phyloP scores from a whole-genome alignment of 2,113 vertebrate genomes.

The Clarias magur region DNA sequence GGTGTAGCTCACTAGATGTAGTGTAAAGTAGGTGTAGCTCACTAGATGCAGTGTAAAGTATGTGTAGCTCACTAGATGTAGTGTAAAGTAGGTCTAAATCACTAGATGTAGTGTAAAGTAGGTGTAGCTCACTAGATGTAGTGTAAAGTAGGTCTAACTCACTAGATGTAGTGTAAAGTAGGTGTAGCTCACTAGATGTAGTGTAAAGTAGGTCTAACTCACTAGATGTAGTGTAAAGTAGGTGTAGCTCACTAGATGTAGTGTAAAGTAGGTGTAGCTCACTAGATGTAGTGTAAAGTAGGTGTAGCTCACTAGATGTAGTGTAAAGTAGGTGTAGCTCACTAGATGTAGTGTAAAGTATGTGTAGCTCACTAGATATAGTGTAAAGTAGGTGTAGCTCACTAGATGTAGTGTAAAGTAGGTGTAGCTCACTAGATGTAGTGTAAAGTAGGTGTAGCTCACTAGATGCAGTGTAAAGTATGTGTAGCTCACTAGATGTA shows the following conservation, averaged over 20 bases:
- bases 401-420: not conserved
- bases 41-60: no score
- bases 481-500: not conserved
- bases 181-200: no score
- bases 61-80: no score
- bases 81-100: no score
- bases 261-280: fast-evolving
- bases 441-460: not conserved
- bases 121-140: no score
- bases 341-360: not conserved
- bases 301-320: not conserved
- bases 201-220: no score
- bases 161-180: fast-evolving
- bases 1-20: not conserved
- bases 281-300: no score
- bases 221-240: fast-evolving
- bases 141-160: no score
- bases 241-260: fast-evolving
- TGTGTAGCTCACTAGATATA: not conserved
- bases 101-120: fast-evolving
- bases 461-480: not conserved
- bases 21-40: no score
- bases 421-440: fast-evolving
- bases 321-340: not conserved
- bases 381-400: not conserved